Evolutionary conservation across 2,113 vertebrate species (phyloP).

Genomic region (Dendropsophus ebraccatus): DNA sequence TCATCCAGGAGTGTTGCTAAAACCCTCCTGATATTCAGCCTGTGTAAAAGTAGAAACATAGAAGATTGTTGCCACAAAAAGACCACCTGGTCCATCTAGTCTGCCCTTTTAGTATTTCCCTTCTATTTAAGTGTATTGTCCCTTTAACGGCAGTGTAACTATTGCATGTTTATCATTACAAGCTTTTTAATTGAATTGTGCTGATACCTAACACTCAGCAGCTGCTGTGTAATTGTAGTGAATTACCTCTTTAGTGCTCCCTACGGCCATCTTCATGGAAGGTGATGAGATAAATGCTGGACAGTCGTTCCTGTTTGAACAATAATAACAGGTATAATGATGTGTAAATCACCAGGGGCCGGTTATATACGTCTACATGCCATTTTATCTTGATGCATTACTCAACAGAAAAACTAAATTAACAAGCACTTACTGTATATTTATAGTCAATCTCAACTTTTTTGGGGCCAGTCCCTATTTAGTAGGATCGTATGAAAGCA

Average conservation of each 20-base stretch:
- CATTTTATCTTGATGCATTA: not conserved
- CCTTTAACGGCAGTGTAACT: not conserved
- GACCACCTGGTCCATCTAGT: no score
- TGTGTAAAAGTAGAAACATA: no score
- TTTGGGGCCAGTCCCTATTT: not conserved
- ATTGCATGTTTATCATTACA: not conserved
- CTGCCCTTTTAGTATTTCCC: no score
- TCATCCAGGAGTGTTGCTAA: no score
- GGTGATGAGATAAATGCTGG: not conserved
- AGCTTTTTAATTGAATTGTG: constrained; percentile 27
- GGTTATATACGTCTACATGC: not conserved
- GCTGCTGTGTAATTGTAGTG: constrained; percentile 9
- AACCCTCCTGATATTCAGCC: no score
- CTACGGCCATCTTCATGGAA: constrained; percentile 3
- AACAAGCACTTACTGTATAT: not conserved
- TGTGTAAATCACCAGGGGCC: not conserved
- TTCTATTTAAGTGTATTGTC: not conserved
- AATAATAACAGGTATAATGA: not conserved
- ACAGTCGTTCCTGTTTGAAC: not conserved
- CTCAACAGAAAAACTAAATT: not conserved
- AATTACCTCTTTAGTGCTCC: not conserved
- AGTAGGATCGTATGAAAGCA: no score
- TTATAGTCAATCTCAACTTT: not conserved
- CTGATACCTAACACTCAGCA: constrained; percentile 15
- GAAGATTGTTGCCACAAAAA: no score